Percentiles rank a stretch among this genome's conserved stretches.
These are phyloP conservation scores for Rhagonycha fulva DNA, from an alignment of 2,888 invertebrate species.

Conservation along the genomic window DNA sequence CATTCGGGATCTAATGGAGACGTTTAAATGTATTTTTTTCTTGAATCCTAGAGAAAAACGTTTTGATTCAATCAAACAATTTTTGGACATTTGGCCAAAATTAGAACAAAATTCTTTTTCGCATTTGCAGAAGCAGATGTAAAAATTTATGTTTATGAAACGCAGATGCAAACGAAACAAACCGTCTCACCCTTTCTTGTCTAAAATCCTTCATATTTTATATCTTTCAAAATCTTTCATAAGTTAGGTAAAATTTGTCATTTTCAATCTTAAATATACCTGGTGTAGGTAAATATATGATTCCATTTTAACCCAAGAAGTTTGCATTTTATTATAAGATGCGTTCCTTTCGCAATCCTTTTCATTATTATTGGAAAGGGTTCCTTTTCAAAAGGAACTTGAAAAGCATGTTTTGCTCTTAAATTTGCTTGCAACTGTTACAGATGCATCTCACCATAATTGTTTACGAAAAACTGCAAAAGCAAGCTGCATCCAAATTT, in stretches of 20 bases:
- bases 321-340: conserved; percentile 7
- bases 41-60: neutral
- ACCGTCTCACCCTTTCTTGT: neutral
- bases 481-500: conserved; percentile 14
- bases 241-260: conserved; percentile 12
- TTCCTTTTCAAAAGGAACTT: neutral
- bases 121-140: neutral
- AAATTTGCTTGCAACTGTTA: conserved; percentile 1
- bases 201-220: neutral
- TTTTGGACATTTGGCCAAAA: neutral
- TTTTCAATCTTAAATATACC: conserved; percentile 1
- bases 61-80: neutral
- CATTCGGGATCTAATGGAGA: neutral
- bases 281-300: neutral
- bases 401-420: conserved; percentile 12
- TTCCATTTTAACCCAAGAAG: conserved; percentile 3
- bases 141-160: conserved; percentile 4
- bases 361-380: neutral
- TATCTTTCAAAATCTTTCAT: conserved; percentile 3
- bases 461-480: neutral
- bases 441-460: conserved; percentile 4
- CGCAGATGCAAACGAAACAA: conserved; percentile 7
- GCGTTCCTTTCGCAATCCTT: conserved; percentile 13
- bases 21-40: neutral
- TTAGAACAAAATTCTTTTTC: neutral